Percentiles rank a stretch among this genome's conserved stretches.
Evolutionary conservation across 2,797 vertebrate species (phyloP).

Genomic region (Enteromius radiatus): DNA sequence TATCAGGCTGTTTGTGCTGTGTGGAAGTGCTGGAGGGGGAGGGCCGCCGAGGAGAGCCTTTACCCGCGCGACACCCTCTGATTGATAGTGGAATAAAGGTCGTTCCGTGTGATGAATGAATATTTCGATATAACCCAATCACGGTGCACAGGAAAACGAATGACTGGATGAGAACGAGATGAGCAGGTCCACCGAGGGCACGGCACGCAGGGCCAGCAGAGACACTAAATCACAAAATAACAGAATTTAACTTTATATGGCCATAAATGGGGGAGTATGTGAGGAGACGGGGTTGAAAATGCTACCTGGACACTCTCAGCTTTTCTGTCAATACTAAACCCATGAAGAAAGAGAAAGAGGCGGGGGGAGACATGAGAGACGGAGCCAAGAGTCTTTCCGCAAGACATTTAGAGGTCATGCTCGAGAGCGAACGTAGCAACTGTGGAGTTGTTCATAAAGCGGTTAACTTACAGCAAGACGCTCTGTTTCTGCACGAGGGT

Average conservation of each 20-base stretch:
- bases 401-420: slow-evolving; percentile 42
- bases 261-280: slow-evolving; percentile 10
- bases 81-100: slow-evolving; percentile 52
- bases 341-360: slow-evolving; percentile 29
- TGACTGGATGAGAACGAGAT: slow-evolving; percentile 47
- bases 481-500: slow-evolving; percentile 14
- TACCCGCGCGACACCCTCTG: slow-evolving; percentile 42
- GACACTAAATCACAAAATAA: slow-evolving; percentile 50
- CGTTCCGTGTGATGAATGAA: slow-evolving; percentile 53
- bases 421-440: background rate
- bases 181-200: slow-evolving; percentile 45
- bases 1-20: slow-evolving; percentile 48
- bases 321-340: slow-evolving; percentile 48
- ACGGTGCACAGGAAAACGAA: slow-evolving; percentile 36
- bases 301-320: slow-evolving; percentile 36
- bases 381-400: slow-evolving; percentile 32
- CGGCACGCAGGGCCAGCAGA: slow-evolving; percentile 19
- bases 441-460: slow-evolving; percentile 35
- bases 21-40: slow-evolving; percentile 50
- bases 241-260: slow-evolving; percentile 49
- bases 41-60: slow-evolving; percentile 36
- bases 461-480: slow-evolving; percentile 1
- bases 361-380: background rate
- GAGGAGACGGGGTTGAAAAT: slow-evolving; percentile 19
- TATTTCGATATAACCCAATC: slow-evolving; percentile 49